Conservation (phyloP, 2,113 vertebrate genomes). For the Zosterops borbonicus region DNA sequence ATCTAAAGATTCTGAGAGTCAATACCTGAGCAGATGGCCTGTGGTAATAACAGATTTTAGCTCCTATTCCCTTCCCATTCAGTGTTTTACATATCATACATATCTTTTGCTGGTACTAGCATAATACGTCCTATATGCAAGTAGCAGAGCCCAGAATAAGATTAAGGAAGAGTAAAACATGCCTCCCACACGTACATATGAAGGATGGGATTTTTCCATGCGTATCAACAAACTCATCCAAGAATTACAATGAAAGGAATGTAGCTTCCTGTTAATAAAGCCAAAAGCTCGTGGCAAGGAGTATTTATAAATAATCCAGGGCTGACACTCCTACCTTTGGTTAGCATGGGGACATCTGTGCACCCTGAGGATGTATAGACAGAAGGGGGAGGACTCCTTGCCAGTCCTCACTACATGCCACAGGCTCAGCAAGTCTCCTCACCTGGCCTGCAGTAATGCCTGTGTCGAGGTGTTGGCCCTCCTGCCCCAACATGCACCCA, state of each 20-base stretch:
- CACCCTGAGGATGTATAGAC: rapidly evolving
- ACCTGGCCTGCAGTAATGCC: background rate
- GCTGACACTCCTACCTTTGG: background rate
- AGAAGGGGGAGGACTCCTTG: background rate
- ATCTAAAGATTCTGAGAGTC: background rate
- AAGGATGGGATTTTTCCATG: background rate
- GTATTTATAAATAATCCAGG: background rate
- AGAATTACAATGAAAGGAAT: slow-evolving; percentile 47
- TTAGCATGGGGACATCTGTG: background rate
- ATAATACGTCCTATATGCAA: background rate
- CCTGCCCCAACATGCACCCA: rapidly evolving
- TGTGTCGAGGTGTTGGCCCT: background rate
- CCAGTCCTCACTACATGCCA: rapidly evolving
- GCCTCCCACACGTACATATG: background rate
- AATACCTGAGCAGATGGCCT: background rate
- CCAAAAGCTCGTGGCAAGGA: background rate
- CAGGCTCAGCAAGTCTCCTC: background rate
- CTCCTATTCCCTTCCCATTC: background rate
- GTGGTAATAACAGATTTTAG: background rate
- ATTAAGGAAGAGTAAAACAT: background rate
- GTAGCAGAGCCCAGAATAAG: background rate
- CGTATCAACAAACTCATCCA: background rate
- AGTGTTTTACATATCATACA: background rate
- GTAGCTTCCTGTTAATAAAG: slow-evolving; percentile 24
- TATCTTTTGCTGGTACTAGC: background rate